Base-by-base conservation (phyloP, 2,113 vertebrate genomes). In the Hemiprocne comata region DNA sequence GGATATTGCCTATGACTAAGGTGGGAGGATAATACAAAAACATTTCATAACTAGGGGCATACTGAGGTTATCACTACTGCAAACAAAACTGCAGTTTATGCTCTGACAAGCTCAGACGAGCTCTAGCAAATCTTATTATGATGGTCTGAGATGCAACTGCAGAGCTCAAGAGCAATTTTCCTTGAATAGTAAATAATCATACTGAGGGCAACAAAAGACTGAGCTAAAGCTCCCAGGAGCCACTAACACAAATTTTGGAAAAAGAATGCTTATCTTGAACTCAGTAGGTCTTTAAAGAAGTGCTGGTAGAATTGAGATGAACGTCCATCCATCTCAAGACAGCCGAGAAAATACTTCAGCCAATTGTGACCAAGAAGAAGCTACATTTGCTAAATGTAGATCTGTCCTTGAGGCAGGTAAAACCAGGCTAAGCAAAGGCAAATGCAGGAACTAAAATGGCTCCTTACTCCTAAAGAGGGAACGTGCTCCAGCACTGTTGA, bases 401-500 rank as follows among this genome's bases (percentile, higher is more conserved):
- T 46, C 66, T 73, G 20, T 42, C 50, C 54, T 13, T 11, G 29
- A 48, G 23, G 65, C n/a, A 58, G 38, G 64, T 48, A 53, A 64
- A 72, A 44, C 23, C 24, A 54, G 57, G 40, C 77, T 34, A 9
- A 65, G n/a, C 18, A 58, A 65, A 86, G 19, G 34, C 29, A 54
- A 64, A 61, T 2, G 8, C 3, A 2, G 50, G 42, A 87, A 69
- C 23, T 54, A 42, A 74, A 65, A 44, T 8, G 26, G 28, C 11
- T 70, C 44, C 26, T 38, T 58, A 19, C 40, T 70, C 36, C 33
- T 54, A 15, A 62, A 33, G 42, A 13, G 38, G 26, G 19, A 44
- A 44, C 55, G 61, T 34, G 24, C 23, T 44, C 26, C 0, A 0
- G 34, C 10, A 55, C 12, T 18, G 31, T 53, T 4, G 3, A 0